A percentile compares a stretch with the other conserved stretches of the same genome.
Conservation (phyloP, 1,140 invertebrate species). For the Chrysopa pallens region DNA sequence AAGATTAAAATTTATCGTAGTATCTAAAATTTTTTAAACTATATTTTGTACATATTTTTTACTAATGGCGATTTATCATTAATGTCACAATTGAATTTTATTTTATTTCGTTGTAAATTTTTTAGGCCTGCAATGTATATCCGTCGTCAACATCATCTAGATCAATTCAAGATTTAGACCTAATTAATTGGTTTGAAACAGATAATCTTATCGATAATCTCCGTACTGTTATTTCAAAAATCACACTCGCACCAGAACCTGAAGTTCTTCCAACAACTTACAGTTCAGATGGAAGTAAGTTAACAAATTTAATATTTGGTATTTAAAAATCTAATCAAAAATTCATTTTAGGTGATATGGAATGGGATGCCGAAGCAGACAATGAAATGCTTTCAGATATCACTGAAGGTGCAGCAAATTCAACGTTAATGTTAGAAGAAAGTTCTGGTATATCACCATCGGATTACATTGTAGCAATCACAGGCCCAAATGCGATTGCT, state of each 20-base stretch:
- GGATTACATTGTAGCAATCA: neutral
- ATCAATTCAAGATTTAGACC: constrained; percentile 32
- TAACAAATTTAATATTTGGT: neutral
- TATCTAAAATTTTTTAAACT: no score
- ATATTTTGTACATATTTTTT: no score
- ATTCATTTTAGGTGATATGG: constrained; percentile 26
- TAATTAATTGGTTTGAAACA: constrained; percentile 54
- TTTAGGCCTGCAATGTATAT: constrained; percentile 7
- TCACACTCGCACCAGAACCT: constrained; percentile 37
- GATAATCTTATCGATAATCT: constrained; percentile 67
- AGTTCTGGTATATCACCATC: neutral
- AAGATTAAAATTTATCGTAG: no score
- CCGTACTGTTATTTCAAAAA: constrained; percentile 44
- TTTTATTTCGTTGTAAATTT: neutral
- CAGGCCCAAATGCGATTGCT: neutral
- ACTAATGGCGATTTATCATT: no score
- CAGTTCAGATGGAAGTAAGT: constrained; percentile 32
- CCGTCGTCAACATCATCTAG: neutral
- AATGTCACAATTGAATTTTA: no score
- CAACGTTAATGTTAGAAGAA: neutral
- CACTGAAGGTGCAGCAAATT: neutral
- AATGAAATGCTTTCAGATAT: constrained; percentile 15
- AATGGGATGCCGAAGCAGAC: constrained; percentile 35
- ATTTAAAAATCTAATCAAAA: neutral
- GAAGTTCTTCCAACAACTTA: constrained; percentile 29